phyloP scores from a whole-genome alignment of 2,888 invertebrate species.

The Dyspetes luteomarginatus region DNA sequence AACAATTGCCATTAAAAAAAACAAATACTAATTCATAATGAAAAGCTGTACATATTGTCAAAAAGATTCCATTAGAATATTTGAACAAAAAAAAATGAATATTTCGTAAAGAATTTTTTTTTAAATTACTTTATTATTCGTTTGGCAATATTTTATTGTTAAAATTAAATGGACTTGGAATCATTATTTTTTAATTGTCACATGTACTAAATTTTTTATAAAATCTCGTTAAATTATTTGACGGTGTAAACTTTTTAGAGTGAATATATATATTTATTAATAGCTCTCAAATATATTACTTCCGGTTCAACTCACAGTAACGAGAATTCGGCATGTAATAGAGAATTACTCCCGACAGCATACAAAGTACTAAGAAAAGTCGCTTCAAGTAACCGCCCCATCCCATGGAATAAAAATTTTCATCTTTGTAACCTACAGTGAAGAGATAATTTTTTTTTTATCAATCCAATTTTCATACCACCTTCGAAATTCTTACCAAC shows the following conservation, averaged over 20 bases:
- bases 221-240: no score
- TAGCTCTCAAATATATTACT: no score
- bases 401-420: slow-evolving; percentile 48
- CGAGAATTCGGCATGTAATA: slow-evolving; percentile 78
- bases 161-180: no score
- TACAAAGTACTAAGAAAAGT: slow-evolving; percentile 68
- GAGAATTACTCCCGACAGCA: slow-evolving; percentile 71
- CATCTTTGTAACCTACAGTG: slow-evolving; percentile 49
- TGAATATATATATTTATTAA: no score
- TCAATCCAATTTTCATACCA: neutral
- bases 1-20: neutral
- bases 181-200: no score
- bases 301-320: slow-evolving; percentile 73
- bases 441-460: neutral
- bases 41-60: neutral
- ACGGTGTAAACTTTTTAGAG: no score
- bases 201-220: no score
- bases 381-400: slow-evolving; percentile 74
- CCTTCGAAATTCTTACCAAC: slow-evolving; percentile 30
- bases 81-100: neutral
- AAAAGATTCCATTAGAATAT: slow-evolving; percentile 8
- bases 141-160: no score
- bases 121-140: neutral
- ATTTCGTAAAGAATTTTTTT: neutral
- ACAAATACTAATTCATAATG: neutral